Percentiles rank a stretch among this genome's conserved stretches.
These are phyloP conservation scores for Megaceryle alcyon DNA, from an alignment of 2,797 vertebrate genomes.

Conservation along the genomic window DNA sequence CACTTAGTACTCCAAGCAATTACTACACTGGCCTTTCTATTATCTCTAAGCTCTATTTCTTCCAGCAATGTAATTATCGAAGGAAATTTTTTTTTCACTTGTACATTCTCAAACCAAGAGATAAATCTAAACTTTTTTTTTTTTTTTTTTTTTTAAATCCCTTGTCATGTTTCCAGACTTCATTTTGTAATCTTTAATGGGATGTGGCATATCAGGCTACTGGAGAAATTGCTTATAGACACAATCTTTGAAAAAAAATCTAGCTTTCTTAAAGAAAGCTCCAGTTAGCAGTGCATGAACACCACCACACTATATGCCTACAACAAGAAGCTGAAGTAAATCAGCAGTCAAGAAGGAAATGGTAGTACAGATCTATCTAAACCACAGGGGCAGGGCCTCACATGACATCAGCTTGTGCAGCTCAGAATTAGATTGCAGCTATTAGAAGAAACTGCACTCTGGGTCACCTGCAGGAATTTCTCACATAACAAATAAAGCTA, in stretches of 20 bases:
- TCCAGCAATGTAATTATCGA: conserved; percentile 60
- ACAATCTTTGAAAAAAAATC: neutral
- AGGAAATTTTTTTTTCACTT: conserved; percentile 20
- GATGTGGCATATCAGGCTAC: conserved; percentile 44
- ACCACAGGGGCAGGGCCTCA: neutral
- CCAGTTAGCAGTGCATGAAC: neutral
- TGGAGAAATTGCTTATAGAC: conserved; percentile 42
- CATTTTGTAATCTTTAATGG: conserved; percentile 63
- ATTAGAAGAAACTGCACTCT: neutral
- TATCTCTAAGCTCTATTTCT: conserved; percentile 57
- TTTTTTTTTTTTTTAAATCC: neutral
- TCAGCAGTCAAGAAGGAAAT: neutral
- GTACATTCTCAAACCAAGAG: conserved; percentile 52
- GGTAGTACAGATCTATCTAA: neutral
- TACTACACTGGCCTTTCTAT: conserved; percentile 52
- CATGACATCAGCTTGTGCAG: neutral
- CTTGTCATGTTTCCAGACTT: conserved; percentile 41
- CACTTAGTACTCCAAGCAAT: conserved; percentile 61
- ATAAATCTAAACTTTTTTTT: neutral
- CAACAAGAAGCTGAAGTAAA: conserved; percentile 21
- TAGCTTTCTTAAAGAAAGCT: conserved; percentile 35
- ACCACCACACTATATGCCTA: neutral
- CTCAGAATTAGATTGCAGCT: neutral
- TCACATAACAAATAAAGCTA: neutral
- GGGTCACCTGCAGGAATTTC: neutral